A percentile compares a stretch with the other conserved stretches of the same genome.
Evolutionary conservation across 1,140 invertebrate genomes (phyloP).

Genomic region (Aphis craccivora): DNA sequence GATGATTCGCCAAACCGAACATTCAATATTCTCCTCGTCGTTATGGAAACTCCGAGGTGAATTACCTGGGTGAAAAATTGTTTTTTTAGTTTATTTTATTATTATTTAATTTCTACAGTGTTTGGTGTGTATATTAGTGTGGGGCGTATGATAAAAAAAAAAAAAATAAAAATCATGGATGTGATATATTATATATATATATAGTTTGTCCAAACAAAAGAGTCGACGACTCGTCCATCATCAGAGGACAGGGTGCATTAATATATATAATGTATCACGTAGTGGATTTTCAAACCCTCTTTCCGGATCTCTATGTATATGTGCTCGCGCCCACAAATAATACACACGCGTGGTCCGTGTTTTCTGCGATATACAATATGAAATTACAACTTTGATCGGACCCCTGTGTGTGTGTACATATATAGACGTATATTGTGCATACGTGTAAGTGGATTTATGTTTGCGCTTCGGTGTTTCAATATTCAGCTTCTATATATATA

Average conservation of each 20-base stretch:
- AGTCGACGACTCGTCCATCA: slow-evolving; percentile 5
- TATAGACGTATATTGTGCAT: neutral
- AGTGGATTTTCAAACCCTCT: neutral
- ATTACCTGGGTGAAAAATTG: neutral
- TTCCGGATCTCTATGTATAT: neutral
- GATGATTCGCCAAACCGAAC: neutral
- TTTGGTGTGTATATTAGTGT: neutral
- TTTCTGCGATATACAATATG: neutral
- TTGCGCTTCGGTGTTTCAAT: neutral
- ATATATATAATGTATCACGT: neutral
- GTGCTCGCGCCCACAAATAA: neutral
- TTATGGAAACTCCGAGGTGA: neutral
- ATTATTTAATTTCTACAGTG: neutral
- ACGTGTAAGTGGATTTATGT: slow-evolving; percentile 21
- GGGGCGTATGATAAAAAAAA: neutral
- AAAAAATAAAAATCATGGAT: neutral
- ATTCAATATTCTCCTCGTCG: neutral
- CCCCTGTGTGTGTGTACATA: neutral
- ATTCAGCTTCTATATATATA: neutral
- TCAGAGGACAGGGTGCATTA: neutral
- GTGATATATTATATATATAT: neutral
- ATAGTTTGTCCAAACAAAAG: slow-evolving; percentile 27
- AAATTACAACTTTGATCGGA: slow-evolving; percentile 10
- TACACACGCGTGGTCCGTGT: neutral
- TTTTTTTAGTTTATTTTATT: neutral